Evolutionary conservation across 2,888 invertebrate genomes (phyloP), one percentile per base, ranked within the genome.

Genomic region (Ischnura elegans): DNA sequence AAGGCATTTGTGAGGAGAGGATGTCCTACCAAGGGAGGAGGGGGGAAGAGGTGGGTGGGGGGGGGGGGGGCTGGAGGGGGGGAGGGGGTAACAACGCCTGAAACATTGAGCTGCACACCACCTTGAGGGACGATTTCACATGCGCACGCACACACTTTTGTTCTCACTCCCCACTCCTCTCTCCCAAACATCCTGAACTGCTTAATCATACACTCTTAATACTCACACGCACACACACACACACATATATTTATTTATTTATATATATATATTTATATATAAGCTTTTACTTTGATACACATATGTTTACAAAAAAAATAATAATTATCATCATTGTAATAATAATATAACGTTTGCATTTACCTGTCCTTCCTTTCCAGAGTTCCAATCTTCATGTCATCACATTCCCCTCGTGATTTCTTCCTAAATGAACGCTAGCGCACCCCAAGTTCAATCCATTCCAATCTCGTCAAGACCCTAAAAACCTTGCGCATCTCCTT

Each of bases 241-340:
- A 47, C 43, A 46, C 87, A 93, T 51, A 10, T 61, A 43, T 51
- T 55, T 47, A 10, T 8, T 55, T 93, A 93, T 93, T 36, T 51
- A 29, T 55, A 93, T 93, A 93, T 61, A 66, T 61, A 93, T 61
- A 25, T 61, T n/a, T 93, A 66, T 66, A 87, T 93, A 87, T 93
- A 93, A 87, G 85, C 93, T 93, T 76, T 93, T 93, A 93, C 84
- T 93, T 93, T 46, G 46, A 90, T 90, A 90, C 90, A 90, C 66
- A 90, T 90, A 90, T 85, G 84, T 93, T 84, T 93, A 93, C 93
- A 93, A 85, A 85, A 93, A 93, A 85, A 93, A 85, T 87, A 85
- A 93, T 85, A 51, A 93, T 93, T 86, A 87, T 93, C 61, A 87
- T 87, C 29, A 85, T 87, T 55, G 61, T 93, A 85, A 85, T 87